Base-by-base conservation (phyloP, 1,140 invertebrate genomes). In the Matsumurasca onukii region DNA sequence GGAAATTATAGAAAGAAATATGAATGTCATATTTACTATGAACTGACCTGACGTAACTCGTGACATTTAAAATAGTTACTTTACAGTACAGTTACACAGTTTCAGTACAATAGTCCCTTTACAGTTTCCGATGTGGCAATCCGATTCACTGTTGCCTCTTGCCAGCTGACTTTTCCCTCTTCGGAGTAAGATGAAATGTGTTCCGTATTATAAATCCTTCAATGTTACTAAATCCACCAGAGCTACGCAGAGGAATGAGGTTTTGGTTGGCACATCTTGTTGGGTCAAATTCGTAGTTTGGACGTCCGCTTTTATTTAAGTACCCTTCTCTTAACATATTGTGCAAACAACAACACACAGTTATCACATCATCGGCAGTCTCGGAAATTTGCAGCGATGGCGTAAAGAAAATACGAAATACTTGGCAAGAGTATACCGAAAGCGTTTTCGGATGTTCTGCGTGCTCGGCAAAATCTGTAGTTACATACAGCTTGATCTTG, bases 371-470 rank as follows among this genome's bases (percentile, higher is more conserved):
- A 27, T 67, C 65, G 3, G 49, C 65, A 61, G 51, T 34, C 29
- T 70, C 63, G 15, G 67, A 67, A 34, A 31, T 22, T 30, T 70
- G n/a, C 31, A 27, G 22, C 13, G 69, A 72, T 12, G 70, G 70
- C 39, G 55, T 69, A 49, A 67, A 72, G 67, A 72, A 73, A 64
- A 73, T 72, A 22, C 72, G 25, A 27, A 73, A 73, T 31, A 72
- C 51, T 55, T 55, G 51, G 12, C 71, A 24, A 31, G 72, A 24
- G 3, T 66, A 17, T 55, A 68, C n/a, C n/a, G 70, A 75, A 75
- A 15, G 70, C 61, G 51, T 75, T 75, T 72, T 75, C 73, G 24
- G 73, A 67, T 57, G 64, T 72, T 29, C 75, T 24, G 29, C 76
- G 62, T 17, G 75, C 75, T 69, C 75, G 63, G 49, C 57, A 75